Base-by-base conservation (phyloP, 2,113 vertebrate species). In the Phylloscopus trochiloides region DNA sequence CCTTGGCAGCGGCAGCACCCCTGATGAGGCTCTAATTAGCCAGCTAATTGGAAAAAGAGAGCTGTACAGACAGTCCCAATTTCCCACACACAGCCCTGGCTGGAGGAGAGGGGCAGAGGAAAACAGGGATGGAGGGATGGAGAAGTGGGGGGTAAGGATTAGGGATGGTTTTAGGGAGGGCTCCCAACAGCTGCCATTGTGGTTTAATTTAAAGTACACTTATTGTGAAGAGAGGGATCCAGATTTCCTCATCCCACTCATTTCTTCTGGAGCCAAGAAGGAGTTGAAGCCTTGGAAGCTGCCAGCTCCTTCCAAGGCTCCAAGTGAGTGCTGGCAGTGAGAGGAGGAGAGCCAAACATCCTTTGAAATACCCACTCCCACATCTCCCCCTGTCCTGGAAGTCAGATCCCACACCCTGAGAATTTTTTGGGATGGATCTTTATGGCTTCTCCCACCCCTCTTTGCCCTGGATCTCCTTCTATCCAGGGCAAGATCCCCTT, bases 11-110 rank as follows among this genome's bases (percentile, higher is more conserved):
- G 54, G 67, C 54, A 58, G 15, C 1, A 6, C 25, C 74, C 59
- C 91, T 40, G 72, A 88, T 67, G 85, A 91, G 38, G 77, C 42
- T 67, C 57, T 91, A 95, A 95, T 95, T 90, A 79, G 12, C 0
- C 32, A 91, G 89, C 19, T 96, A 94, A 97, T 76, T 92, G 87
- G 91, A 82, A 14, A 25, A 75, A 92, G 93, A 62, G 72, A 92
- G 70, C 57, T 72, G 40, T 36, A 51, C 45, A 50, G 73, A 81
- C 4, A 3, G n/a, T 68, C 61, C 82, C 57, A 21, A 54, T 66
- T 87, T 72, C 70, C 65, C 57, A 28, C 0, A 6, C 34, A 81
- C 68, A 47, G 42, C 19, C 19, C 21, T 3, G 6, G 42, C 63
- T 3, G 7, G 32, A 70, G 83, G 25, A 86, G 36, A 51, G 59